phyloP scores from a whole-genome alignment of 35 echinoderm and acorn worm genomes.

The Ptychodera flava region DNA sequence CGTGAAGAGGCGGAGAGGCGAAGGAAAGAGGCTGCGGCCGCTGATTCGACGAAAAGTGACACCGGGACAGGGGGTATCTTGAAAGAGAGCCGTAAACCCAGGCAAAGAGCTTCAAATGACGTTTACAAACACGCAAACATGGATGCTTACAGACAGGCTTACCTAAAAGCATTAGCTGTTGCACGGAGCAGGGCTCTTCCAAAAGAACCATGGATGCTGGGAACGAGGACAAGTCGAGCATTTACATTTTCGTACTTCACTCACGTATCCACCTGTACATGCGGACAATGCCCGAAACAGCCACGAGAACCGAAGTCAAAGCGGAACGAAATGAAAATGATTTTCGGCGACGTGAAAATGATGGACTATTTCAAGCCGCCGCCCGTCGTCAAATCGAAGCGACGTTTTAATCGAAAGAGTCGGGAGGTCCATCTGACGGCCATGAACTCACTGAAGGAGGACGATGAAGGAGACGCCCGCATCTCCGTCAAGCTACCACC shows the following conservation, averaged over 20 bases:
- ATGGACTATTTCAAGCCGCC: slow-evolving; percentile 36
- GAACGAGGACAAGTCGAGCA: slow-evolving; percentile 17
- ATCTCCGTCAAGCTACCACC: background rate
- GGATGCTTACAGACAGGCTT: slow-evolving; percentile 42
- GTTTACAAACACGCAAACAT: background rate
- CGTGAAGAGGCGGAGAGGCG: background rate
- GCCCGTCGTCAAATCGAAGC: background rate
- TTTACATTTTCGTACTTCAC: slow-evolving; percentile 56
- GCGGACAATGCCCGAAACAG: slow-evolving; percentile 5
- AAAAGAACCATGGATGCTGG: slow-evolving; percentile 10
- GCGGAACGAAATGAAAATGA: slow-evolving; percentile 23
- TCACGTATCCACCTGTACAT: slow-evolving; percentile 23
- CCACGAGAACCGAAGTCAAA: background rate
- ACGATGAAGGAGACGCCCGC: background rate
- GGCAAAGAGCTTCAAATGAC: background rate
- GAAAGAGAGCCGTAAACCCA: background rate
- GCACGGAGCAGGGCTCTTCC: slow-evolving; percentile 24
- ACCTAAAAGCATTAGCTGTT: slow-evolving; percentile 26
- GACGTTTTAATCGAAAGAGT: background rate
- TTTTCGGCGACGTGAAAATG: slow-evolving; percentile 42
- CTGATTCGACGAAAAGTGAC: background rate
- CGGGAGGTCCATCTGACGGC: background rate
- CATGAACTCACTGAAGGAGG: background rate
- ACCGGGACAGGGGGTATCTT: background rate
- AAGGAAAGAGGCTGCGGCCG: background rate